Conservation (phyloP, 2,888 invertebrate genomes). For the Oscheius onirici region DNA sequence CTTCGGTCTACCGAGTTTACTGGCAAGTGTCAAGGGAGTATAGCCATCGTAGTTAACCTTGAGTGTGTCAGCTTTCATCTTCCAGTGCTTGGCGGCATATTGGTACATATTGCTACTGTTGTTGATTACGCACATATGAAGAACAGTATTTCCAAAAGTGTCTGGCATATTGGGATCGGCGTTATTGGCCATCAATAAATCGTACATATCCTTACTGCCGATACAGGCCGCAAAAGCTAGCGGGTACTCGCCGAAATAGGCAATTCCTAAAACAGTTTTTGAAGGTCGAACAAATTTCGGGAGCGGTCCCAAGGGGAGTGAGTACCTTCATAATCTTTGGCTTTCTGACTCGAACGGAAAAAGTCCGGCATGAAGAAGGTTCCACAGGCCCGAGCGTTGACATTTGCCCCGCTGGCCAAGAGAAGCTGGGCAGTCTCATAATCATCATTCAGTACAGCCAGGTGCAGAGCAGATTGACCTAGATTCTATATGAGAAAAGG, state of each 20-base stretch:
- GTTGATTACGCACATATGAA: slow-evolving; percentile 99
- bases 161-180: slow-evolving; percentile 95
- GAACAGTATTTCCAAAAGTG: slow-evolving; percentile 94
- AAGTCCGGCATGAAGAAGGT: slow-evolving; percentile 88
- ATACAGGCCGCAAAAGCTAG: slow-evolving; percentile 97
- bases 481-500: slow-evolving; percentile 29
- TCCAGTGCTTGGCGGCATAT: slow-evolving; percentile 94
- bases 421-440: slow-evolving; percentile 92
- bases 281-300: no score
- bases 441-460: slow-evolving; percentile 95
- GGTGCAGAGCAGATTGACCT: slow-evolving; percentile 91
- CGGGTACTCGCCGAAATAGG: slow-evolving; percentile 96
- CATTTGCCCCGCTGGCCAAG: slow-evolving; percentile 83
- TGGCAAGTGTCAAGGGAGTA: slow-evolving; percentile 93
- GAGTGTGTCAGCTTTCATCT: slow-evolving; percentile 89
- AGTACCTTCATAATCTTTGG: slow-evolving; percentile 3
- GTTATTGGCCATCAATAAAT: slow-evolving; percentile 87
- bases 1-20: slow-evolving; percentile 92
- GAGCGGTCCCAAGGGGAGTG: no score
- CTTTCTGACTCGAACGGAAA: slow-evolving; percentile 2
- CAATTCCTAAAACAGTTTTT: slow-evolving; percentile 79
- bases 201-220: slow-evolving; percentile 95
- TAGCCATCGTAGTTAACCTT: slow-evolving; percentile 88
- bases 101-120: slow-evolving; percentile 87
- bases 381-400: slow-evolving; percentile 92